Conservation (phyloP, 2,888 invertebrate species). For the Harmothoe impar region DNA sequence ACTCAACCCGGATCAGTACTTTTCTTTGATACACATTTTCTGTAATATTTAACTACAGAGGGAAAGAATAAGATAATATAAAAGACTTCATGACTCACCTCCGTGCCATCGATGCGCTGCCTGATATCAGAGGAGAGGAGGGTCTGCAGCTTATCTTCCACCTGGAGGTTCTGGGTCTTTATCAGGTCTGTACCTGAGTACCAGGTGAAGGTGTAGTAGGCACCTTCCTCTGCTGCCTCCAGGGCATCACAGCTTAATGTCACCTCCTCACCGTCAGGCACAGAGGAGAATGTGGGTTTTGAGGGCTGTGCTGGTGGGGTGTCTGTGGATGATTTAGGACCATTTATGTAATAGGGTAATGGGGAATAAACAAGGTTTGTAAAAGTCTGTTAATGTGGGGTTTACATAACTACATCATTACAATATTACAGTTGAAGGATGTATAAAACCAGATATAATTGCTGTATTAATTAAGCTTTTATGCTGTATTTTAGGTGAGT, state of each 20-base stretch:
- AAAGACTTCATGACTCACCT: neutral
- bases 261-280: neutral
- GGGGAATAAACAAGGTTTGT: no score
- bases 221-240: neutral
- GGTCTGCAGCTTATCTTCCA: neutral
- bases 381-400: no score
- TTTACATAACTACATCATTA: no score
- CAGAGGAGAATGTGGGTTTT: neutral
- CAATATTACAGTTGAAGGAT: no score
- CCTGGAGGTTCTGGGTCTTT: conserved; percentile 13
- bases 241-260: neutral
- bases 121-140: neutral
- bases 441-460: no score
- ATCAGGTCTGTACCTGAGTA: neutral
- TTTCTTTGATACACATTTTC: no score
- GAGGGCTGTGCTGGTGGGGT: neutral
- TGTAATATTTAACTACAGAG: no score
- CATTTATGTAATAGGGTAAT: no score
- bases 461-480: no score
- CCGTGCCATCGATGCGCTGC: neutral
- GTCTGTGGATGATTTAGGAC: neutral
- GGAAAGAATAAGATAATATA: no score
- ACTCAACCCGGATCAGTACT: no score
- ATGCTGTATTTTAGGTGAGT: no score
- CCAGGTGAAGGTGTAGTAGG: neutral